Evolutionary conservation across 2,113 vertebrate species (phyloP).

Genomic region (Mesoclemmys tuberculata): DNA sequence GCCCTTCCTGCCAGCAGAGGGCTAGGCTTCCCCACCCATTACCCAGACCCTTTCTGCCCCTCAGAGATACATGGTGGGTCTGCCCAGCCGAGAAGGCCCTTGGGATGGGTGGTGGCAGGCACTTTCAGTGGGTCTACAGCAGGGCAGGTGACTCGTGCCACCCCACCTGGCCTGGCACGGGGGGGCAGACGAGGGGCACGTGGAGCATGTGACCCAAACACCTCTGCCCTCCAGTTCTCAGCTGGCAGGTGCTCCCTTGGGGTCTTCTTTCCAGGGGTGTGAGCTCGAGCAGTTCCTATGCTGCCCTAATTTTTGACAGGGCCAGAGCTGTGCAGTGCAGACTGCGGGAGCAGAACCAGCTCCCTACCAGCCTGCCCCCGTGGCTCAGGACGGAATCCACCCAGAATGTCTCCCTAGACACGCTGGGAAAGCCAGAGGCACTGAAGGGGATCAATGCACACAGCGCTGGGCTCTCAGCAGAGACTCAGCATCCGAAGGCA

Average conservation of each 20-base stretch:
- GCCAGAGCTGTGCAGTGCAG: neutral
- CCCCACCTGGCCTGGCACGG: neutral
- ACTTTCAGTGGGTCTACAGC: neutral
- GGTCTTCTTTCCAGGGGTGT: neutral
- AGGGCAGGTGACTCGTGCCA: neutral
- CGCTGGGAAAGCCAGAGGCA: neutral
- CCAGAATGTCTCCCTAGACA: neutral
- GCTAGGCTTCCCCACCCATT: neutral
- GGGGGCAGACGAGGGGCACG: neutral
- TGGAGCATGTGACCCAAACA: neutral
- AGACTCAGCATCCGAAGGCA: neutral
- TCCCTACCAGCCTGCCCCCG: neutral
- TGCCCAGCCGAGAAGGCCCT: fast-evolving
- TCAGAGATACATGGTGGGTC: neutral
- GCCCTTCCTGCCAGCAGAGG: neutral
- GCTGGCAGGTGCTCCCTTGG: neutral
- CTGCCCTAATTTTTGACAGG: neutral
- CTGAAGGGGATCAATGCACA: neutral
- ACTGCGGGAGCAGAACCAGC: neutral
- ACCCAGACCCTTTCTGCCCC: neutral
- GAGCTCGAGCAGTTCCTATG: neutral
- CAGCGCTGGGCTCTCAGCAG: neutral
- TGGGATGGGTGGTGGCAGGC: neutral
- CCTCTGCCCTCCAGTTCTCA: neutral
- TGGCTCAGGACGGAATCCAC: neutral